Base-by-base conservation (phyloP, 2,113 vertebrate genomes). In the Alectura lathami region DNA sequence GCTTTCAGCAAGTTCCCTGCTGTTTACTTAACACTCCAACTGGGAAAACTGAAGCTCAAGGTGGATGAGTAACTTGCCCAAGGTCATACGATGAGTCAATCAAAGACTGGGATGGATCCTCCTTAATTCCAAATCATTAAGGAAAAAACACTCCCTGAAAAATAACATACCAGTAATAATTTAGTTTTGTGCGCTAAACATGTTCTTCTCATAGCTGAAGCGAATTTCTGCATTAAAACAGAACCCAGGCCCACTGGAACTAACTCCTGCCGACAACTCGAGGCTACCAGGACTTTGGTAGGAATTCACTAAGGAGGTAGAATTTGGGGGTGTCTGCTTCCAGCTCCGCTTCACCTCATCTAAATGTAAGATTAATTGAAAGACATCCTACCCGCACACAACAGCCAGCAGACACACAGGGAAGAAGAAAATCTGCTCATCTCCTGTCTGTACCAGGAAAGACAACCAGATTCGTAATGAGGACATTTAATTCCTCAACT, bases 51-150 rank as follows among this genome's bases (percentile, higher is more conserved):
- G 73, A 95, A 75, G 86, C 68, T 88, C 68, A 93, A 87, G 77
- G 93, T 92, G 72, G 82, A 81, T 92, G 77, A 96, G 74, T 91
- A 96, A 95, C 63, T 91, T 67, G 93, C 88, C 89, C 80, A 93
- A 92, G 77, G 86, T 73, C 66, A 59, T 86, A 83, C 9, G 70
- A 91, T 91, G 95, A 96, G 88, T 95, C 96, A 96, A 88, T 76
- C 86, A 73, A 50, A 80, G 69, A 94, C 91, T 84, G 94, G 86
- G 89, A 96, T 63, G 86, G 84, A 75, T 77, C 72, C 83, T 96
- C 87, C 89, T 94, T 75, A 87, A 88, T 89, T 81, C 47, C 70
- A 87, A 81, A 92, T 43, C 91, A 68, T 86, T 93, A 93, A 23
- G 86, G 26, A 93, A 45, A 70, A 72, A 90, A 84, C 83, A 80